Percentiles rank a stretch among this genome's conserved stretches.
Conservation (phyloP, 1,140 invertebrate genomes). For the Drosophila virilis region DNA sequence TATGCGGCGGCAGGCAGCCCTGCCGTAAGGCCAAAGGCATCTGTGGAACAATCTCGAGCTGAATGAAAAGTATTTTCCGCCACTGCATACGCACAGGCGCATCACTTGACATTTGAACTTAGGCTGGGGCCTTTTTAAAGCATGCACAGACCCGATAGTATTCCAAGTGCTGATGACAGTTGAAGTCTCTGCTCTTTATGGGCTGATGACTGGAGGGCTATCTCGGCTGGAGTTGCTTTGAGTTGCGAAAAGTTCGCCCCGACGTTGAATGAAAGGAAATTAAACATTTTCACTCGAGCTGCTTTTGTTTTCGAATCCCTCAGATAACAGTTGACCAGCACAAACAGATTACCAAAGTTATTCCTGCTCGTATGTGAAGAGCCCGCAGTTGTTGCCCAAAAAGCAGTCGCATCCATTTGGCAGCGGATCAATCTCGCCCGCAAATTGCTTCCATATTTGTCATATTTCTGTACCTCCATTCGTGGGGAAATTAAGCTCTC, state of each 20-base stretch:
- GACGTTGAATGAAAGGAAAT: conserved; percentile 64
- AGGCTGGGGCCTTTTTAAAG: conserved; percentile 23
- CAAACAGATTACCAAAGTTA: conserved; percentile 36
- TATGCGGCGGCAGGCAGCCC: conserved; percentile 61
- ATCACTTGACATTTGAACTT: conserved; percentile 72
- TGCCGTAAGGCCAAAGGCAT: conserved; percentile 7
- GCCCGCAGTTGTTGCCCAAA: conserved; percentile 52
- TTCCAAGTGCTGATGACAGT: conserved; percentile 61
- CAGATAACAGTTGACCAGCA: conserved; percentile 56
- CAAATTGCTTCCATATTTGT: conserved; percentile 22
- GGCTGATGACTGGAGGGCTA: conserved; percentile 27
- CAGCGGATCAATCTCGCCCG: not conserved
- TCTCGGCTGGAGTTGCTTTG: conserved; percentile 45
- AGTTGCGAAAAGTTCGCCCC: not conserved
- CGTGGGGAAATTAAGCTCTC: not conserved
- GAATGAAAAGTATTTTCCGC: conserved; percentile 47
- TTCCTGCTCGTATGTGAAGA: not conserved
- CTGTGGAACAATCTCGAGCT: conserved; percentile 13
- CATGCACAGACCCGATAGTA: conserved; percentile 38
- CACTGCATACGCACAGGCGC: conserved; percentile 42
- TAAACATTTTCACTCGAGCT: conserved; percentile 68
- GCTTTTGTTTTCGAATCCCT: conserved; percentile 18
- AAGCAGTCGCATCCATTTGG: not conserved
- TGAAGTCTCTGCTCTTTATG: conserved; percentile 13
- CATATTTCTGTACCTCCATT: conserved; percentile 1